Evolutionary conservation across 2,797 vertebrate species (phyloP).

Genomic region (Lindbergichthys nudifrons): DNA sequence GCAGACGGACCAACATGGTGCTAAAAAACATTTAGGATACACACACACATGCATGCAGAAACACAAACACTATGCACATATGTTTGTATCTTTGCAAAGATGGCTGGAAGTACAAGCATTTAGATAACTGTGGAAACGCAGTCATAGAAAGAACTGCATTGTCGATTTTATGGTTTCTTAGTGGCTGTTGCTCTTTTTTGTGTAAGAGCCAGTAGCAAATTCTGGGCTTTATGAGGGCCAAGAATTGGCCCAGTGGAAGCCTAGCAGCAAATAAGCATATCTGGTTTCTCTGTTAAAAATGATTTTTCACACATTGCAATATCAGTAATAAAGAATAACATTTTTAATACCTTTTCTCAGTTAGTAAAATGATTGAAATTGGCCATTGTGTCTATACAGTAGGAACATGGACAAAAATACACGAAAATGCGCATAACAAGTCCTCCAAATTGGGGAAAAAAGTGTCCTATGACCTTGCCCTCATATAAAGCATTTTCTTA

Average conservation of each 20-base stretch:
- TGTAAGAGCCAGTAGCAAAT: not conserved
- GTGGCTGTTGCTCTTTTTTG: not conserved
- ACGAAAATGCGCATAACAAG: not conserved
- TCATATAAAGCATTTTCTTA: not conserved
- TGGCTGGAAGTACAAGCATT: not conserved
- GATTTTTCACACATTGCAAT: not conserved
- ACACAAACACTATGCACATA: not conserved
- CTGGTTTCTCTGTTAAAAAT: not conserved
- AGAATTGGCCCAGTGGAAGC: not conserved
- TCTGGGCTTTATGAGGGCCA: not conserved
- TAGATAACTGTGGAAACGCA: not conserved
- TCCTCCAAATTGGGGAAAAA: not conserved
- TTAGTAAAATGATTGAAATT: not conserved
- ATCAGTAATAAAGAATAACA: not conserved
- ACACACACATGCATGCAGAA: not conserved
- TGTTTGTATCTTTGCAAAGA: not conserved
- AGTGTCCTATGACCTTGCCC: no score
- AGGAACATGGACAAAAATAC: not conserved
- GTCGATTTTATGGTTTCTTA: not conserved
- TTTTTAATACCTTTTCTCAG: no score
- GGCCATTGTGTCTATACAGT: not conserved
- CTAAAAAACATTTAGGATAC: not conserved
- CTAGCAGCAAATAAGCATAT: not conserved
- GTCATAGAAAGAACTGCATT: not conserved
- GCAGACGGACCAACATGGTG: conserved; percentile 5